Evolutionary conservation across 2,888 invertebrate species (phyloP).

Genomic region (Rhagonycha lutea): DNA sequence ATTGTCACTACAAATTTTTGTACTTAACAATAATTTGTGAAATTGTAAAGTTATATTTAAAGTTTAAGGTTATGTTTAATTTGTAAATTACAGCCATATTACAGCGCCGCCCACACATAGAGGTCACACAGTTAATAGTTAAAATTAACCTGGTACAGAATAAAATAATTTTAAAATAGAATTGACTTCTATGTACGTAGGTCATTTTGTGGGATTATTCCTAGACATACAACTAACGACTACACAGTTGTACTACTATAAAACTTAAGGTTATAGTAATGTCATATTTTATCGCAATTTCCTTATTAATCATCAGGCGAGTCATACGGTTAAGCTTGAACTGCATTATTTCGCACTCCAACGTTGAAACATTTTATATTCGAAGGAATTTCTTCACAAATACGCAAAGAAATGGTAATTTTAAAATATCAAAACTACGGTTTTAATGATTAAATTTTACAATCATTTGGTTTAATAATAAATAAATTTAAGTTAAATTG

Average conservation of each 20-base stretch:
- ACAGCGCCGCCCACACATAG: not conserved
- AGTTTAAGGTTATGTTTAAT: not conserved
- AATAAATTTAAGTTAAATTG: too few relatives aligned
- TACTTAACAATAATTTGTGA: not conserved
- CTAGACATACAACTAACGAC: not conserved
- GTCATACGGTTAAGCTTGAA: not conserved
- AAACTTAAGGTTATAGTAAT: not conserved
- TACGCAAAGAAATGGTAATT: too few relatives aligned
- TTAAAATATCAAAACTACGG: too few relatives aligned
- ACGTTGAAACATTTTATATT: not conserved
- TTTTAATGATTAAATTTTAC: too few relatives aligned
- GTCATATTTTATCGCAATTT: not conserved
- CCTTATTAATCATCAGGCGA: not conserved
- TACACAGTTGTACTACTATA: not conserved
- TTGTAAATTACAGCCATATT: not conserved
- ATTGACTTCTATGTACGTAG: not conserved
- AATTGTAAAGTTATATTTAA: not conserved
- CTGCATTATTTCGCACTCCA: not conserved
- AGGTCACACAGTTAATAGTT: not conserved
- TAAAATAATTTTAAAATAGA: not conserved
- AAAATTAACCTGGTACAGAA: not conserved
- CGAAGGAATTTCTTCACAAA: too few relatives aligned
- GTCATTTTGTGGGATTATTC: not conserved
- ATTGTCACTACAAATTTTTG: not conserved
- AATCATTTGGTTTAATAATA: too few relatives aligned